Evolutionary conservation across 2,888 invertebrate genomes (phyloP), one percentile per base, ranked within the genome.

Genomic region (Dynastes hyllus): DNA sequence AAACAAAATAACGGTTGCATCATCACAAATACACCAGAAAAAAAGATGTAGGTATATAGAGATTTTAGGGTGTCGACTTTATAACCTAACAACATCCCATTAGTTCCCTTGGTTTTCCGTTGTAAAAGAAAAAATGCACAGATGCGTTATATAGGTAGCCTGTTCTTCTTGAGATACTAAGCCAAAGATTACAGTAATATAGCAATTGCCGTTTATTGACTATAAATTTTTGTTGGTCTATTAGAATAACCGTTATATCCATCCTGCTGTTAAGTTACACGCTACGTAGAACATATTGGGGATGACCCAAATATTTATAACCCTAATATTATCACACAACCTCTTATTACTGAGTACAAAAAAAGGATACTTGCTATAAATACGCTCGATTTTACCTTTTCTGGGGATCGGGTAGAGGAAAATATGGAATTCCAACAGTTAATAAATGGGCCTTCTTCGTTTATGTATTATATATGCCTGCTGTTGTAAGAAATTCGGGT

Each of bases 251-350:
- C 73, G 73, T 73, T 73, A 58, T 11, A 8, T 9, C 45, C 16
- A 29, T 3, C 55, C 2, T 55, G 16, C n/a, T 16, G n/a, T 0
- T n/a, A 13, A 5, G 16, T 22, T 9, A 27, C 50, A 29, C 40
- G 40, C 9, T 58, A 58, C 16, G 22, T 58, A 73, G 11, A 16
- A 58, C 37, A 32, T 32, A 73, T 22, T 22, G 37, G 73, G 73
- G 58, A 58, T 73, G 73, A 40, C 73, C 73, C 37, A 73, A 58
- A 73, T 73, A 32, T 58, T 37, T 73, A 58, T 71, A 58, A 50
- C 73, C 73, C 73, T 73, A 55, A 58, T 73, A n/a, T 40, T 61
- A 73, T 73, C 16, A 16, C 40, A 4, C 58, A 73, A 73, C 73
- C 73, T 37, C 40, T 73, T 73, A 73, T 73, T 73, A 58, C 37